Conservation (phyloP, 2,113 vertebrate genomes). For the Cebidichthys violaceus region DNA sequence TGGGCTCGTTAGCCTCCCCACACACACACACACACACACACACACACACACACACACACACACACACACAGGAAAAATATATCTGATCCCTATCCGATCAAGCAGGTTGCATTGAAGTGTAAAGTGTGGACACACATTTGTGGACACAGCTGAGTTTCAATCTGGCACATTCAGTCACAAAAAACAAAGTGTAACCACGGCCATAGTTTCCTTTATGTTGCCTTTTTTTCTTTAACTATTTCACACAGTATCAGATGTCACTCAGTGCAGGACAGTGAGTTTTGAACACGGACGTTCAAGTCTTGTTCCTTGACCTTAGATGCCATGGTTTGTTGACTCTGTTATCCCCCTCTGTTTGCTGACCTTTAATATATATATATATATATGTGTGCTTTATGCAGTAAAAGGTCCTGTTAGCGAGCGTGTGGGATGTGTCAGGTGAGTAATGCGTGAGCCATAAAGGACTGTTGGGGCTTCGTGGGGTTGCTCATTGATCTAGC, state of each 20-base stretch:
- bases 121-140: no score
- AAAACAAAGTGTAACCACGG: not conserved
- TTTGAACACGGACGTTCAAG: constrained; percentile 12
- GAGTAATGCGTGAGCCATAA: constrained; percentile 44
- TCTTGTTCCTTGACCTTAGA: constrained; percentile 8
- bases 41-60: no score
- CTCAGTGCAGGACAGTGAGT: not conserved
- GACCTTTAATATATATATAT: constrained; percentile 5
- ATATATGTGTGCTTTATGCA: constrained; percentile 23
- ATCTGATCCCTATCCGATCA: not conserved
- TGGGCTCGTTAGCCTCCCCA: no score
- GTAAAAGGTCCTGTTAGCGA: constrained; percentile 24
- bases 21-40: no score
- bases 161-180: not conserved
- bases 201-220: not conserved
- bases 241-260: not conserved
- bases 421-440: constrained; percentile 1
- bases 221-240: not conserved
- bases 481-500: constrained; percentile 49
- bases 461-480: constrained; percentile 33
- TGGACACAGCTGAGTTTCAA: not conserved
- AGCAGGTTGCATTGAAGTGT: not conserved
- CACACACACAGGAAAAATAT: no score
- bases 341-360: not conserved
- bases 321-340: constrained; percentile 20